Conservation (phyloP, 1,140 invertebrate species). For the Papilio xuthus region DNA sequence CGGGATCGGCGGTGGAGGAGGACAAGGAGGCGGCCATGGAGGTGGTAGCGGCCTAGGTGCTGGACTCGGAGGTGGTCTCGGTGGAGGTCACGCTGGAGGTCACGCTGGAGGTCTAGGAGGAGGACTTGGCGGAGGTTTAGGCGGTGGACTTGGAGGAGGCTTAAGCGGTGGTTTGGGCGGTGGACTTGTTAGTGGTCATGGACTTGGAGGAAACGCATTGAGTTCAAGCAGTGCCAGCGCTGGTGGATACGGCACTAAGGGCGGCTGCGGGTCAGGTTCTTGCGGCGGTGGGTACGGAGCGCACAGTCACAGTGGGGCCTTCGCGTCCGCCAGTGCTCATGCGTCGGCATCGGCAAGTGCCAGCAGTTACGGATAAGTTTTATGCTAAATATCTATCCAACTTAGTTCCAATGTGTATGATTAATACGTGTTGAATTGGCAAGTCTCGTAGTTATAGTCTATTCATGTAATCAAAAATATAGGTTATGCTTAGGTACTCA, state of each 20-base stretch:
- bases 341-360: constrained; percentile 25
- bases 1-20: constrained; percentile 41
- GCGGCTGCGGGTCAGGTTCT: constrained; percentile 11
- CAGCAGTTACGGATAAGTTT: constrained; percentile 24
- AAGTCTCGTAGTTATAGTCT: neutral
- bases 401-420: constrained; percentile 3
- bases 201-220: constrained; percentile 43
- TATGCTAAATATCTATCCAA: neutral
- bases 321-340: constrained; percentile 29
- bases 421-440: neutral
- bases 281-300: constrained; percentile 31
- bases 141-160: constrained; percentile 41
- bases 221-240: constrained; percentile 49
- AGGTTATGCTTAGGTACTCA: neutral
- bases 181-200: constrained; percentile 45
- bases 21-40: constrained; percentile 42
- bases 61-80: constrained; percentile 50
- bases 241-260: constrained; percentile 44
- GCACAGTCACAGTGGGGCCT: constrained; percentile 17
- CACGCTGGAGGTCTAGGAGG: constrained; percentile 47
- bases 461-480: neutral
- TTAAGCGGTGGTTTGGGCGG: constrained; percentile 46
- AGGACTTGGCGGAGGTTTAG: constrained; percentile 43
- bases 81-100: constrained; percentile 45
- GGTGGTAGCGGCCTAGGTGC: constrained; percentile 41